Evolutionary conservation across 2,797 vertebrate genomes (phyloP), one percentile per base, ranked within the genome.

Genomic region (Gymnodraco acuticeps): DNA sequence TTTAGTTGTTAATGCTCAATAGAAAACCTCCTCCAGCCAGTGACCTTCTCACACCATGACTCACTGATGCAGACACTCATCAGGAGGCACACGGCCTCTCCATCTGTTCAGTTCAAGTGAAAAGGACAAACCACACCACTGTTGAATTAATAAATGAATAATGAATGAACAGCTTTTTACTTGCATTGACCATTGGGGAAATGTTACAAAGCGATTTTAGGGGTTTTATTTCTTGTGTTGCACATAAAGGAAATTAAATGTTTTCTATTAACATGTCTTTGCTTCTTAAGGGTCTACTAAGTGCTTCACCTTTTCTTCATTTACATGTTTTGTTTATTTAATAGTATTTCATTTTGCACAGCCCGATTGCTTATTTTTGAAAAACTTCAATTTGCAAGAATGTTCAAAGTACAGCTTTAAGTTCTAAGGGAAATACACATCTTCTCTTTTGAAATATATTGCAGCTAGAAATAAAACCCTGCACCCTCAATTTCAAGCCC

Each of bases 21-120:
- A 67, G 8, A 38, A 88, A 85, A 78, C 82, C 81, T 89, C 80
- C 78, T 66, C 66, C 61, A 73, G 50, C 17, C 31, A 1, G 31
- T 48, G 80, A 82, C 72, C 77, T 85, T 87, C 81, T 81, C 62
- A 78, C 70, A 73, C 54, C 16, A 51, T 90, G 86, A 89, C 27
- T 89, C 86, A 87, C 27, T 19, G 17, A 19, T 47, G 82, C 58
- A 65, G 59, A 68, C 53, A 16, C 38, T 81, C 43, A 66, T 80
- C 55, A 61, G 43, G 62, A n/a, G 45, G 4, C 11, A 56, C n/a
- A 20, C 12, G 9, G 52, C 43, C n/a, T 17, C n/a, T 46, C 60
- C 61, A 69, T 70, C 19, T 31, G 52, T 46, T 81, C 68, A 66
- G 20, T 56, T 60, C 62, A 78, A 60, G 10, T 52, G 55, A 66